phyloP scores from a whole-genome alignment of 2,888 invertebrate genomes.

The Linhomoeus sp. region DNA sequence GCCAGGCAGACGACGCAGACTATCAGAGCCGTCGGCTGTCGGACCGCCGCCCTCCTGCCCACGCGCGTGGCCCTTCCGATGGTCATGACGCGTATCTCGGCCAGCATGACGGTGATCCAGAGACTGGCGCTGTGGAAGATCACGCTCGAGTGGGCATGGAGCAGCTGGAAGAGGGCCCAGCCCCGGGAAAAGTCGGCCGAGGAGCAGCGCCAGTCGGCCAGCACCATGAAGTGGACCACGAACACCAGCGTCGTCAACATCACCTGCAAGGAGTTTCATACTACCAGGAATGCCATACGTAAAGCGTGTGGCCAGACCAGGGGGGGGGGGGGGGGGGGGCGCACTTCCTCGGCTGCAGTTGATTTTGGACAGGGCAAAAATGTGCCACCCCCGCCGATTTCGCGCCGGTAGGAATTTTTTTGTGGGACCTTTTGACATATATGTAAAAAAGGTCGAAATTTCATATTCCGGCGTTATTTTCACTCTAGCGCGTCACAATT shows the following conservation, averaged over 20 bases:
- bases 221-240: conserved; percentile 19
- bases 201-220: conserved; percentile 16
- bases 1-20: conserved; percentile 2
- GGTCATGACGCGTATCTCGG: conserved; percentile 34
- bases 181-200: conserved; percentile 20
- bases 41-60: conserved; percentile 12
- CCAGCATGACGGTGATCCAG: conserved; percentile 34
- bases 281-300: too few species aligned
- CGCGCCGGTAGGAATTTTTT: neutral
- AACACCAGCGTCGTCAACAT: conserved; percentile 12
- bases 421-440: too few species aligned
- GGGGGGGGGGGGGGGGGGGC: too few species aligned
- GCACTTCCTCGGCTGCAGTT: too few species aligned
- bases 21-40: neutral
- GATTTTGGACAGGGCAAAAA: too few species aligned
- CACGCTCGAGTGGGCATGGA: conserved; percentile 33
- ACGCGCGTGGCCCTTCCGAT: conserved; percentile 24
- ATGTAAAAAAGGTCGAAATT: too few species aligned
- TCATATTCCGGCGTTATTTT: too few species aligned
- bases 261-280: neutral
- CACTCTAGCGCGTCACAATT: too few species aligned
- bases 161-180: conserved; percentile 32
- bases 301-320: too few species aligned
- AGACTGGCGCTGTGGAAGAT: conserved; percentile 33
- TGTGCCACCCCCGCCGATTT: too few species aligned